These are phyloP conservation scores for Scolopax mira DNA, from an alignment of 2,113 vertebrate species.

Conservation along the genomic window DNA sequence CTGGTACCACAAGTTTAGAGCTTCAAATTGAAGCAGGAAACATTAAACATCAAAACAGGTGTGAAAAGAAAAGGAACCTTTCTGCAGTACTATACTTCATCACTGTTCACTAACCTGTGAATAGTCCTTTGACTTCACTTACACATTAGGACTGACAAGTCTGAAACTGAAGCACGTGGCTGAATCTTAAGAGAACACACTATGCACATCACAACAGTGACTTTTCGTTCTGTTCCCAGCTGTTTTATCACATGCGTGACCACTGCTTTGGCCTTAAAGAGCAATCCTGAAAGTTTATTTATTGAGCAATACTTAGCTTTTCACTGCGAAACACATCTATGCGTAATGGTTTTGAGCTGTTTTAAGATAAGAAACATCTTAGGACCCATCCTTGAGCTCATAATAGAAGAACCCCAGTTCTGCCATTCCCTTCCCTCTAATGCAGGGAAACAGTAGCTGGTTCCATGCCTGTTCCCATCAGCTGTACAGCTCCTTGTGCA, in stretches of 20 bases:
- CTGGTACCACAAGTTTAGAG: background rate
- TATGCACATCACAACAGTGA: background rate
- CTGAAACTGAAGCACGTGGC: background rate
- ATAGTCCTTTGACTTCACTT: background rate
- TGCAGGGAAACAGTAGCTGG: background rate
- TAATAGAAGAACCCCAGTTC: background rate
- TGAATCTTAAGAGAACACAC: background rate
- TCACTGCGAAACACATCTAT: background rate
- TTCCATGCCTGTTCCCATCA: background rate
- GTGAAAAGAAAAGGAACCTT: background rate
- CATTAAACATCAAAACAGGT: background rate
- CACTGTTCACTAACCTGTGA: background rate
- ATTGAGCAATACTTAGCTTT: background rate
- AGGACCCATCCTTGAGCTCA: background rate
- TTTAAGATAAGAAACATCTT: background rate
- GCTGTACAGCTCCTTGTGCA: background rate
- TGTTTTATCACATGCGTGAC: background rate
- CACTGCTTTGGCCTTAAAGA: background rate
- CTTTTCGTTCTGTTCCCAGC: background rate
- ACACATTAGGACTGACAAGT: background rate
- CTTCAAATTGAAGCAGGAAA: background rate
- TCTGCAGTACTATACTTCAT: background rate
- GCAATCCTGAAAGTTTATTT: background rate
- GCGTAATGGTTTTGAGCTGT: background rate
- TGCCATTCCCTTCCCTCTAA: background rate